Evolutionary conservation across 2,113 vertebrate genomes (phyloP), one percentile per base, ranked within the genome.

Genomic region (Uria aalge): DNA sequence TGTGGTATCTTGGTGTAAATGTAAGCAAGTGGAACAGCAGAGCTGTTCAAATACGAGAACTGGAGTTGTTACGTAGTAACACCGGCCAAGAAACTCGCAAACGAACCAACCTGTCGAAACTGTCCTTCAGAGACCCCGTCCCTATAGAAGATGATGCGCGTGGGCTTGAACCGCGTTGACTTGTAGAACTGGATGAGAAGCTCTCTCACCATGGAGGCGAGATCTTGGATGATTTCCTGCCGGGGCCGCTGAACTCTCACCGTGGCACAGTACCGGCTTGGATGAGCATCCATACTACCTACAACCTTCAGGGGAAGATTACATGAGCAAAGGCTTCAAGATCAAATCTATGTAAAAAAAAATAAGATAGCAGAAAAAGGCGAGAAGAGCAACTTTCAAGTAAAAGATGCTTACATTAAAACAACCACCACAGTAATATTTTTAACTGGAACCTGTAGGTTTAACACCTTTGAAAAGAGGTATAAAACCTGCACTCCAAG

Each of bases 121-220:
- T 99, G 99, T 90, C 99, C 99, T 96, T 99, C 99, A 82, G 99
- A 99, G 92, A 99, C 99, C 38, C 98, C 98, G 16, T 99, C 98
- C 60, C 98, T 98, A 48, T 99, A 99, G 98, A 99, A 99, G 98
- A 99, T 99, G 97, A 99, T 99, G 11, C 99, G 97, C 12, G 99
- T 99, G 97, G 99, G 99, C 95, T 99, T 99, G 98, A 99, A 99
- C 62, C 99, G 99, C 11, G 99, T 99, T 20, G 99, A 99, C 95
- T 99, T 99, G 98, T 99, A 99, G 98, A 99, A 99, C 94, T 99
- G 99, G 96, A 99, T 99, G 88, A 99, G 99, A 74, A 99, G 98
- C 96, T 99, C 99, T 56, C 99, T 99, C 96, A 99, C 99, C 99
- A 99, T 99, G 82, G 99, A 99, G 94, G 99, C 99, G 81, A 99